Base-by-base conservation (phyloP, 2,113 vertebrate species). In the Sinocyclocheilus rhinocerous region DNA sequence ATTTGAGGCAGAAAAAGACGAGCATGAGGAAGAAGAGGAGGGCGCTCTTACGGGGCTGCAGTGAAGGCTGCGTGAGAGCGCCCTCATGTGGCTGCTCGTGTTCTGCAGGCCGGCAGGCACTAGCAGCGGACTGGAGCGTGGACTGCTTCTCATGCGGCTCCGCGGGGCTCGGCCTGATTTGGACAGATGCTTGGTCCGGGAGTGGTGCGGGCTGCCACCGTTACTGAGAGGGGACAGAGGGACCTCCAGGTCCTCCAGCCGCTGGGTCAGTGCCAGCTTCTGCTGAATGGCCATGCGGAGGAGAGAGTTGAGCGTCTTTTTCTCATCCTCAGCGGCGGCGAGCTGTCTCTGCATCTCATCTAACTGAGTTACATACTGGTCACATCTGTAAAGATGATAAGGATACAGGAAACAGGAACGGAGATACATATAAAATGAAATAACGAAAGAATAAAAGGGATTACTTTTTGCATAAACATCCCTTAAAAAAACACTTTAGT, bases 231-330 rank as follows among this genome's bases (percentile, higher is more conserved):
- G 88, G 15, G 90, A 91, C 0, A 96, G 90, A 73, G 98, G 97
- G 0, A 95, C 92, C 89, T 96, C 95, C 88, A 96, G 90, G 73
- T 96, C 94, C 90, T 96, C 95, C 87, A 96, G 61, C 4, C 95
- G 92, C 89, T 96, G 95, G 10, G 94, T 96, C 0, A 96, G 93
- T 13, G 95, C 95, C 88, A 96, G 65, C 80, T 96, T 96, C 92
- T 96, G 95, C 92, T 96, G 95, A 86, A 96, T 96, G 86, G 95
- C 95, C 95, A 96, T 96, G 48, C 95, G 95, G 84, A 96, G 93
- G 72, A 96, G 93, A 4, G 95, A 95, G 73, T 96, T 96, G 52
- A 96, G 92, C 0, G 95, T 96, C 93, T 94, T 95, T 93, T 96
- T 96, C 93, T 96, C 95, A 2, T 96, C 95, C 87, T 96, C 95